phyloP scores from a whole-genome alignment of 2,113 vertebrate genomes.

The Cynocephalus volans region DNA sequence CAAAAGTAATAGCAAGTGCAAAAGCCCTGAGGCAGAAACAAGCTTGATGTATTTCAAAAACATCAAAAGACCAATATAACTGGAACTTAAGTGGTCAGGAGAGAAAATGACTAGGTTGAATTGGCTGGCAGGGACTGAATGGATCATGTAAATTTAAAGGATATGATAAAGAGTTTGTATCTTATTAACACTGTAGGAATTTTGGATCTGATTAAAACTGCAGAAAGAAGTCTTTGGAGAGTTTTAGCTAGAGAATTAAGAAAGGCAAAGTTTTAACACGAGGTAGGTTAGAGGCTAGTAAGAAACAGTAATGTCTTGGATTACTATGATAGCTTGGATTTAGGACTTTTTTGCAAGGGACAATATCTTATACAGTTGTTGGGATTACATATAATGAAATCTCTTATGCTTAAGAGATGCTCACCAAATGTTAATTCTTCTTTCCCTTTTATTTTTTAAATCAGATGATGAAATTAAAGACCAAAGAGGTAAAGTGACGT shows the following conservation, averaged over 20 bases:
- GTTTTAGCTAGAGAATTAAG: not conserved
- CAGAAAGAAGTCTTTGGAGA: not conserved
- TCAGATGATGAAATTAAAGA: not conserved
- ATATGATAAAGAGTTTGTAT: not conserved
- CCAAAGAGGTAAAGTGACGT: not conserved
- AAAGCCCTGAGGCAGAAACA: not conserved
- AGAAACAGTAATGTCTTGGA: not conserved
- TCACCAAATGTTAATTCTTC: not conserved
- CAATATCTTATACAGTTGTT: not conserved
- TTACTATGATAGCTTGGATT: not conserved
- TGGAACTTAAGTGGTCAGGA: not conserved
- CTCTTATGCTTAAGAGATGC: not conserved
- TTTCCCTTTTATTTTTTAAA: not conserved
- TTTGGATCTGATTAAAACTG: not conserved
- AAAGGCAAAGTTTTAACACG: not conserved
- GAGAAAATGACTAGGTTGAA: not conserved
- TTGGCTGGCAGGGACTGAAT: not conserved
- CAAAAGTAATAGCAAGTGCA: not conserved
- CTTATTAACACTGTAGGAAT: not conserved
- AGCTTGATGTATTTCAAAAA: not conserved
- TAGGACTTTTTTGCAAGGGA: not conserved
- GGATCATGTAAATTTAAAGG: not conserved
- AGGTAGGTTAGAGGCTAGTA: not conserved
- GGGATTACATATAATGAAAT: not conserved
- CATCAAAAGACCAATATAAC: too few species aligned